Percentiles rank a stretch among this genome's conserved stretches.
These are phyloP conservation scores for Sorex araneus DNA, from an alignment of 2,113 vertebrate genomes.

Conservation along the genomic window DNA sequence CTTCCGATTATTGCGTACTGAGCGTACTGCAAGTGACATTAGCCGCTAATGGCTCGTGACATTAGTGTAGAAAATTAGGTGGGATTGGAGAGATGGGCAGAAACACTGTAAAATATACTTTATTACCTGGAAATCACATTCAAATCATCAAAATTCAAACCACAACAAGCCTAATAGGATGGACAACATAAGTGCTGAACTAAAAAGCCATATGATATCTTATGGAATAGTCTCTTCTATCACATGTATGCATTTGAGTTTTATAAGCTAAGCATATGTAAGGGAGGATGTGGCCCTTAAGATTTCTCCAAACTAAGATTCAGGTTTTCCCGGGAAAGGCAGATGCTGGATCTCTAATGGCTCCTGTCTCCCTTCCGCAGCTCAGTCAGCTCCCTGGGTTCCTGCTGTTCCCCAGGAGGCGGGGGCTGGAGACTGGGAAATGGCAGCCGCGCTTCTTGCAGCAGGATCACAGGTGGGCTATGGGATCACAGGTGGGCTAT, in stretches of 20 bases:
- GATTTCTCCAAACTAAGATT: background rate
- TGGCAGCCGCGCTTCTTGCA: slow-evolving; percentile 83
- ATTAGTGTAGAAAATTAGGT: slow-evolving; percentile 18
- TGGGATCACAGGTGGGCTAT: slow-evolving; percentile 83
- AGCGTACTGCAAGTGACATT: background rate
- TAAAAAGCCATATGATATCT: background rate
- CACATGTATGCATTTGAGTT: slow-evolving; percentile 34
- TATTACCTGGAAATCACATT: slow-evolving; percentile 42
- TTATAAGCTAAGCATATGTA: background rate
- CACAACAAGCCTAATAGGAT: background rate
- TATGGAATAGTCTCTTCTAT: background rate
- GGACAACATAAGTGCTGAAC: background rate
- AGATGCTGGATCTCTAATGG: slow-evolving; percentile 55
- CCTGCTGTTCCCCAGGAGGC: slow-evolving; percentile 80
- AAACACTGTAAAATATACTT: background rate
- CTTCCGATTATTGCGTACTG: background rate
- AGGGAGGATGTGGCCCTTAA: background rate
- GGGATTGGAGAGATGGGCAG: background rate
- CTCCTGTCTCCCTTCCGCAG: slow-evolving; percentile 72
- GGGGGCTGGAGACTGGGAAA: slow-evolving; percentile 82
- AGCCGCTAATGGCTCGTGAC: slow-evolving; percentile 40
- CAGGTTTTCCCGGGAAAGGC: background rate
- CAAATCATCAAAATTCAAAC: slow-evolving; percentile 35
- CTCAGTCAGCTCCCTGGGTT: slow-evolving; percentile 79
- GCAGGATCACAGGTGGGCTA: slow-evolving; percentile 83